A percentile compares a stretch with the other conserved stretches of the same genome.
Evolutionary conservation across 2,797 vertebrate genomes (phyloP).

Genomic region (Pipistrellus kuhlii): DNA sequence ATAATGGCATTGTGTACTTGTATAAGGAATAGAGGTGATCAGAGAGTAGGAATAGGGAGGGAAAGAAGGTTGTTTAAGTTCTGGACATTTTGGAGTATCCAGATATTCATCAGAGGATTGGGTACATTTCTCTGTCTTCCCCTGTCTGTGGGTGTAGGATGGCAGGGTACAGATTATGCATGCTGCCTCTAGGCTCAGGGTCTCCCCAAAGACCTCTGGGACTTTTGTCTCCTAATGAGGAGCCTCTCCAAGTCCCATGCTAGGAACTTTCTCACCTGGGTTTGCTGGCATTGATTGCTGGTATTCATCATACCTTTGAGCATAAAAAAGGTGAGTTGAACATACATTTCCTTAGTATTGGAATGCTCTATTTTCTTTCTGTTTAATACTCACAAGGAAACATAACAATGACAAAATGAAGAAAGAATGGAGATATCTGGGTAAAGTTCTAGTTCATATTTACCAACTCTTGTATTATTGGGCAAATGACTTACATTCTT

Average conservation of each 20-base stretch:
- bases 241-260: not conserved
- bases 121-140: not conserved
- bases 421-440: not conserved
- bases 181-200: not conserved
- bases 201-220: not conserved
- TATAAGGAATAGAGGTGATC: not conserved
- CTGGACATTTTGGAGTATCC: not conserved
- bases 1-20: not conserved
- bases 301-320: not conserved
- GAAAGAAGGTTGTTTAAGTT: not conserved
- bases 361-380: not conserved
- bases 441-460: not conserved
- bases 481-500: not conserved
- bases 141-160: not conserved
- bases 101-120: not conserved
- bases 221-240: not conserved
- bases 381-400: not conserved
- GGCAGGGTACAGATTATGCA: not conserved
- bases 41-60: not conserved
- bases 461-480: not conserved
- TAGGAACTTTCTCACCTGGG: not conserved
- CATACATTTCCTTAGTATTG: not conserved
- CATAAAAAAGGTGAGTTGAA: not conserved
- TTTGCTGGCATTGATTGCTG: not conserved
- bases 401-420: not conserved